These are phyloP conservation scores for Pollicipes pollicipes DNA, from an alignment of 1,140 invertebrate species.

Conservation along the genomic window DNA sequence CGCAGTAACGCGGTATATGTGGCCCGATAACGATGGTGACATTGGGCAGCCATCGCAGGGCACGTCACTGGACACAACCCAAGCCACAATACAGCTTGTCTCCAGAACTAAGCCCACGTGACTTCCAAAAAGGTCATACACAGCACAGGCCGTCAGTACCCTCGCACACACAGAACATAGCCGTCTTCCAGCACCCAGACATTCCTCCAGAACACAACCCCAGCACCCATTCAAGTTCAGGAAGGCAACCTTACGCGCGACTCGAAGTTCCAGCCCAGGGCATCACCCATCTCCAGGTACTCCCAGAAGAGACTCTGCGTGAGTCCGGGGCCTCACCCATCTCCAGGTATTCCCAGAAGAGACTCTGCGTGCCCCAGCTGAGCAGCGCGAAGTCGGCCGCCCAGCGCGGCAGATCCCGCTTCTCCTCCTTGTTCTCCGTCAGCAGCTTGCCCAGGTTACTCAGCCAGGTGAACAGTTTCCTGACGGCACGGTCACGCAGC, in stretches of 20 bases:
- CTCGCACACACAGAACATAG: too few relatives aligned
- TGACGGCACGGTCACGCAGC: not conserved
- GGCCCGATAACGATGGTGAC: not conserved
- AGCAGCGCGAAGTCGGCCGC: slow-evolving; percentile 75
- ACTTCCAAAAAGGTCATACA: too few relatives aligned
- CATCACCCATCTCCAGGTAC: too few relatives aligned
- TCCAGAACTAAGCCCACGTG: not conserved
- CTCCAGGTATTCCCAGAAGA: slow-evolving; percentile 38
- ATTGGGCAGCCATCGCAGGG: not conserved
- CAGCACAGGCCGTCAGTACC: too few relatives aligned
- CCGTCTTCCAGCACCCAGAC: too few relatives aligned
- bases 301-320: too few relatives aligned
- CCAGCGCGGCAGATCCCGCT: slow-evolving; percentile 45
- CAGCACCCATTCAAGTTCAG: not conserved
- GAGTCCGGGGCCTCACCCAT: not conserved
- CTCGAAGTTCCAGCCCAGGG: too few relatives aligned
- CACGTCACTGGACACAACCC: not conserved
- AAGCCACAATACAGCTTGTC: not conserved
- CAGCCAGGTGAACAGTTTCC: slow-evolving; percentile 1
- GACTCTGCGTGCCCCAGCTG: slow-evolving; percentile 66
- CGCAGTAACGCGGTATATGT: not conserved
- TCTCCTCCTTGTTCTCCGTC: slow-evolving; percentile 18
- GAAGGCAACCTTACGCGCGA: too few relatives aligned
- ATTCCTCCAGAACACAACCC: not conserved
- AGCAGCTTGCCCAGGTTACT: not conserved